Conservation (phyloP, 2,888 invertebrate genomes). For the Eugnorisma glareosa region DNA sequence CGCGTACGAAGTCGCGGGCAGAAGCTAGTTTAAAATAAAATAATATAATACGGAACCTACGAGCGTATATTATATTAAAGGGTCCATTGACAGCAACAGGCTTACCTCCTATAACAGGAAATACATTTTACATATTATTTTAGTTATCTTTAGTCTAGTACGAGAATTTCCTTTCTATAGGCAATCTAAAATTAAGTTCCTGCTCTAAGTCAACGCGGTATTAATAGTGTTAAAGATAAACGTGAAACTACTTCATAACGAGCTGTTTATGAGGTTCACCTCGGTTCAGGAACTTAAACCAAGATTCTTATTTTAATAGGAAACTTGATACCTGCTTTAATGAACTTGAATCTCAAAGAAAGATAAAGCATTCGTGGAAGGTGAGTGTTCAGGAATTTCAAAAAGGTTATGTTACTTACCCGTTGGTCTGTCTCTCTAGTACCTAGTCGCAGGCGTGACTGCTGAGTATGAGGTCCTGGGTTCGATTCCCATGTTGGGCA, state of each 20-base stretch:
- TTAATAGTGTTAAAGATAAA: constrained; percentile 4
- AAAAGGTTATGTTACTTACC: neutral
- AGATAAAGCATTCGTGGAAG: neutral
- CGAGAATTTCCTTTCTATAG: neutral
- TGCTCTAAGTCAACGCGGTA: neutral
- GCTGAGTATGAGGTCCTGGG: neutral
- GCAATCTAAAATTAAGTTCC: neutral
- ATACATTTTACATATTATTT: no score
- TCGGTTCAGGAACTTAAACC: constrained; percentile 2
- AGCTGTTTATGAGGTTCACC: constrained; percentile 21
- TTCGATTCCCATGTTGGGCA: neutral
- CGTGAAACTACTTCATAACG: constrained; percentile 22
- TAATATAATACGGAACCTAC: no score
- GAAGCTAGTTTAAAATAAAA: no score
- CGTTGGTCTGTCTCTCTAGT: no score
- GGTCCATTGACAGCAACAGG: neutral
- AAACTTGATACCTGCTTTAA: constrained; percentile 16
- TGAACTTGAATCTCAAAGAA: neutral
- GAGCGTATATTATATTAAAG: no score
- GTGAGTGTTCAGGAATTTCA: neutral
- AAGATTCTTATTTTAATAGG: constrained; percentile 21
- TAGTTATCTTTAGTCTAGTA: neutral
- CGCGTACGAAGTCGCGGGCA: no score
- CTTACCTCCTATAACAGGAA: neutral
- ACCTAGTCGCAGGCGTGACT: no score